Base-by-base conservation (phyloP, 2,888 invertebrate genomes). In the Petrolisthes manimaculis region DNA sequence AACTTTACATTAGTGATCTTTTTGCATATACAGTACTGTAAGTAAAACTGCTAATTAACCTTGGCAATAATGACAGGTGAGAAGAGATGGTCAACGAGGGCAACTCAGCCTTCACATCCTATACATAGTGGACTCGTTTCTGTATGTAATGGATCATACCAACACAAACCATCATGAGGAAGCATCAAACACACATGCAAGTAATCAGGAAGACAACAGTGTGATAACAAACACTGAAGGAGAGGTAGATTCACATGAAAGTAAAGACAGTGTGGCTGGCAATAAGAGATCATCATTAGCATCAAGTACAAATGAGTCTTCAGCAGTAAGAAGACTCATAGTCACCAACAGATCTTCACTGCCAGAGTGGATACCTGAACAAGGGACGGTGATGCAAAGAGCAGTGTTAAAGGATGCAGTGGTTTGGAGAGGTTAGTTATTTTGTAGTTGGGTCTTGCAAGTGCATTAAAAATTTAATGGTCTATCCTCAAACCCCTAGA, bases 301-400 rank as follows among this genome's bases (percentile, higher is more conserved):
- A 21, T 24, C 8, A 37, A 51, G 67, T 24, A 67, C 24, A 5
- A 18, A 61, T n/a, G 51, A 67, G 6, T 14, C n/a, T 37, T 9
- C 67, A 67, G 69, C 71, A 4, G 53, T n/a, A n/a, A 83, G 71
- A 55, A 54, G 24, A 53, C 24, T 78, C n/a, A 51, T 84, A 5
- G 53, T 56, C 0, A 51, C n/a, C 51, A 74, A 24, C 14, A 78
- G 77, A 14, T 51, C 78, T 37, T 12, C 51, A 53, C 51, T 84
- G 67, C 84, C 84, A 21, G 8, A 14, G n/a, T 78, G 84, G 78
- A 84, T 84, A 67, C 67, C 78, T 51, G 53, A 77, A 51, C 56
- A 24, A 61, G 84, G 84, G n/a, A 84, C 84, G n/a, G 78, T 84
- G 67, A 84, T 84, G 84, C 61, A 67, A 51, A 24, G 67, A 51